A percentile compares a stretch with the other conserved stretches of the same genome.
phyloP scores from a whole-genome alignment of 2,888 invertebrate species.

The Andrena bicolor region DNA sequence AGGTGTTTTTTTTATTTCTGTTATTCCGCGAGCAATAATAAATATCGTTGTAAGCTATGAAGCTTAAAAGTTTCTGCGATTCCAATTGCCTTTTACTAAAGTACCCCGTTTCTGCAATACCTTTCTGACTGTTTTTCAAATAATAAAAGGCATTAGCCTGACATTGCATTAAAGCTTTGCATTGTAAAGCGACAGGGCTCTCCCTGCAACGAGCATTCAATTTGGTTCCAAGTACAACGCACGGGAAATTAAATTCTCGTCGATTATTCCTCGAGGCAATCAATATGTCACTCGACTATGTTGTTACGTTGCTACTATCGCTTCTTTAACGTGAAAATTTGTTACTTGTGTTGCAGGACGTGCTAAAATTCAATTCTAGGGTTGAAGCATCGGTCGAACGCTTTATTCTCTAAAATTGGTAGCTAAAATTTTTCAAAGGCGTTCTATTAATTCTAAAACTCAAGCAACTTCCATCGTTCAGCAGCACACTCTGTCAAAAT shows the following conservation, averaged over 20 bases:
- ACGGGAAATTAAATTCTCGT: constrained; percentile 35
- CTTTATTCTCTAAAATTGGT: constrained; percentile 26
- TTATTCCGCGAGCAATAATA: constrained; percentile 12
- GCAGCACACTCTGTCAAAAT: neutral
- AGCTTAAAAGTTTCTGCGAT: neutral
- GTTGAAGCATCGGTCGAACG: constrained; percentile 37
- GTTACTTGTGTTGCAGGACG: constrained; percentile 4
- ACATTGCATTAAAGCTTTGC: neutral
- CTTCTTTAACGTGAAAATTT: constrained; percentile 22
- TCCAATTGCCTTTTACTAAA: neutral
- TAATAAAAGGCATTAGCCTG: neutral
- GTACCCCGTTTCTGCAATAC: neutral
- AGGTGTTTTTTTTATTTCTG: constrained; percentile 3
- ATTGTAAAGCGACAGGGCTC: too few species aligned
- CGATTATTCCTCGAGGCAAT: constrained; percentile 27
- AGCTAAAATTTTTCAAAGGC: neutral
- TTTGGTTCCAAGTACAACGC: neutral
- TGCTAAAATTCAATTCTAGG: neutral
- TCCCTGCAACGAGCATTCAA: too few species aligned
- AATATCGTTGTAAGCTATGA: constrained; percentile 9
- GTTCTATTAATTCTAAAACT: too few species aligned
- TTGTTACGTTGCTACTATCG: constrained; percentile 28
- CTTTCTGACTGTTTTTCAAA: neutral
- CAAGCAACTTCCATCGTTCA: neutral
- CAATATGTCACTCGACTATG: constrained; percentile 16